phyloP scores from a whole-genome alignment of 2,797 vertebrate species.

The Onychomys leucogaster region DNA sequence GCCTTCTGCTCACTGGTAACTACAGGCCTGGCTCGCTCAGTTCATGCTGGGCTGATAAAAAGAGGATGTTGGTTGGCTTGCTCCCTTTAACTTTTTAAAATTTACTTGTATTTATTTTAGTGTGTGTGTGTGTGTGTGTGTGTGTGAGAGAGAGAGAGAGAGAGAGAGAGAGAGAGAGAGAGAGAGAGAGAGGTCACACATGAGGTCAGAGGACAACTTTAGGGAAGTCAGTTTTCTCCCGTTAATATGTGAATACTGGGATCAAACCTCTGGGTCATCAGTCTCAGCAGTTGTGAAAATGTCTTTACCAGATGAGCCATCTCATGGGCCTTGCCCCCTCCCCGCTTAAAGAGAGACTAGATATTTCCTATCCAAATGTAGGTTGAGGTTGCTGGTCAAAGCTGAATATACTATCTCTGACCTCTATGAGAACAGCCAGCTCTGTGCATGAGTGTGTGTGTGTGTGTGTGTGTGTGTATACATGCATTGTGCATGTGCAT shows the following conservation, averaged over 20 bases:
- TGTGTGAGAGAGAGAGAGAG: no score
- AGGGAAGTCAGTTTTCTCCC: background rate
- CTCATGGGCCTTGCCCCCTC: no score
- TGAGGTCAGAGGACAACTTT: background rate
- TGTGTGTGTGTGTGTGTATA: background rate
- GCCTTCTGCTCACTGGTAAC: no score
- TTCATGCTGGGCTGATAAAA: background rate
- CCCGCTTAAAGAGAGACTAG: background rate
- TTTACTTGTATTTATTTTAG: background rate
- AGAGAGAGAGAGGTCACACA: background rate
- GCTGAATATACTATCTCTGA: no score
- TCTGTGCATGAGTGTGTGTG: background rate
- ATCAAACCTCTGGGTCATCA: background rate
- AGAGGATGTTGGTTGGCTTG: background rate
- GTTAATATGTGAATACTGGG: no score
- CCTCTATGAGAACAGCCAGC: fast-evolving
- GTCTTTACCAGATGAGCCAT: background rate
- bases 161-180: no score
- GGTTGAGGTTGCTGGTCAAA: background rate
- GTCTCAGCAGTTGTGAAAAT: background rate
- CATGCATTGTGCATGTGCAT: background rate
- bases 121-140: background rate
- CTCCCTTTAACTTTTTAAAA: background rate
- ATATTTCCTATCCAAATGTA: background rate
- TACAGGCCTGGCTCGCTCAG: background rate